A percentile compares a stretch with the other conserved stretches of the same genome.
phyloP scores from a whole-genome alignment of 2,113 vertebrate species.

The Erythrolamprus reginae region DNA sequence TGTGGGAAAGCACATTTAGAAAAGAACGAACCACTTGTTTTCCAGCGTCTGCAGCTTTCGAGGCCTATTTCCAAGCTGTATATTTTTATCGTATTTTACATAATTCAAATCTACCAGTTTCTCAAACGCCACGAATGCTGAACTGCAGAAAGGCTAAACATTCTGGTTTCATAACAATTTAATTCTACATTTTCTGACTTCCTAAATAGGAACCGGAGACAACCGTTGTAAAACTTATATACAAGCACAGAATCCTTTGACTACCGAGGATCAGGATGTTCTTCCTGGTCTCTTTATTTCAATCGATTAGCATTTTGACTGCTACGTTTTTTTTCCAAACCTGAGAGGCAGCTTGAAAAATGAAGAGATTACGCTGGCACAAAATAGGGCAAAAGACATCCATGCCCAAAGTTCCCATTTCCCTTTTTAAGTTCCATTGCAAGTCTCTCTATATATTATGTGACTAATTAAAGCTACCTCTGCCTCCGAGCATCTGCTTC shows the following conservation, averaged over 20 bases:
- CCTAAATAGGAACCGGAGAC: neutral
- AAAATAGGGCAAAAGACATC: neutral
- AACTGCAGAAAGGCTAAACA: neutral
- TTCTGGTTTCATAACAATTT: neutral
- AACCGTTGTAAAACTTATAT: neutral
- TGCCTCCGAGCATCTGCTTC: neutral
- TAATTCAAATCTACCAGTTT: neutral
- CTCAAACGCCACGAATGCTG: neutral
- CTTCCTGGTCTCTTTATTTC: neutral
- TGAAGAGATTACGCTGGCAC: neutral
- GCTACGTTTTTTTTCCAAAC: neutral
- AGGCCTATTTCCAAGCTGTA: neutral
- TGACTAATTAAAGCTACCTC: neutral
- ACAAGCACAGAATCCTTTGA: neutral
- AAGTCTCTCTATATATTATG: neutral
- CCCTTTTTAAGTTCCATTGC: neutral
- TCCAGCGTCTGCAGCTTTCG: neutral
- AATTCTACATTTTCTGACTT: neutral
- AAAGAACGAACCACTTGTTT: neutral
- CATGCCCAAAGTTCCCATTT: too few relatives aligned
- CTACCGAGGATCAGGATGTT: neutral
- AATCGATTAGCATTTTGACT: neutral
- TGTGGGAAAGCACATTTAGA: neutral
- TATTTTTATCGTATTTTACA: slow-evolving; percentile 6
- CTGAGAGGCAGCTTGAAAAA: neutral